Base-by-base conservation (phyloP, 2,797 vertebrate species). In the Pipistrellus nathusii region DNA sequence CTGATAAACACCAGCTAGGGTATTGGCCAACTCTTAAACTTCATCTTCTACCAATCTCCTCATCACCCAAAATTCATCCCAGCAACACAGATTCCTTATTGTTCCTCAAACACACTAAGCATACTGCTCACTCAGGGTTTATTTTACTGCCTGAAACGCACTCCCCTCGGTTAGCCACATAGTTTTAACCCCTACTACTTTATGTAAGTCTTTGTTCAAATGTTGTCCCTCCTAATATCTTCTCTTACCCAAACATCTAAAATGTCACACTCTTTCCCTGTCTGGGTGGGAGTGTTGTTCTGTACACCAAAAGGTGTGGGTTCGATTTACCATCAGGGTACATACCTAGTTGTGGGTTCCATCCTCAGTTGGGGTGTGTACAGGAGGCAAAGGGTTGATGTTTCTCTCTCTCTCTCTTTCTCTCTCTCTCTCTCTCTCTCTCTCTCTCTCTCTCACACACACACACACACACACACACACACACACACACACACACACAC, bases 181-280 rank as follows among this genome's bases (percentile, higher is more conserved):
- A 77, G 38, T 18, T 41, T 18, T 41, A 85, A 68, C 72, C 35
- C 44, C 38, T 11, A 81, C 38, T 11, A 77, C 21, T 73, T 76
- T 32, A 85, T 27, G 3, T 20, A 92, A 35, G n/a, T 44, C 25
- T 94, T 88, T 90, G 51, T 20, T 85, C 73, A 80, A 88, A 84
- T 86, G 38, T 18, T 93, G 8, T 78, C 25, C 21, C 21, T 87
- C 30, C 15, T 76, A 95, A 15, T 20, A 91, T n/a, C 35, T 86
- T 85, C 72, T 92, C 41, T 69, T 73, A 62, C 93, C 21, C 66
- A 77, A 38, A 73, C 8, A 64, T 46, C 44, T 90, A 76, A 94
- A 92, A 57, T 12, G 75, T 53, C 35, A 93, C 10, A n/a, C 15
- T 76, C 5, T 8, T 30, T 15, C 30, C 62, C 30, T 66, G 62